Conservation (phyloP, 2,888 invertebrate species). For the Willowsia nigromaculata region DNA sequence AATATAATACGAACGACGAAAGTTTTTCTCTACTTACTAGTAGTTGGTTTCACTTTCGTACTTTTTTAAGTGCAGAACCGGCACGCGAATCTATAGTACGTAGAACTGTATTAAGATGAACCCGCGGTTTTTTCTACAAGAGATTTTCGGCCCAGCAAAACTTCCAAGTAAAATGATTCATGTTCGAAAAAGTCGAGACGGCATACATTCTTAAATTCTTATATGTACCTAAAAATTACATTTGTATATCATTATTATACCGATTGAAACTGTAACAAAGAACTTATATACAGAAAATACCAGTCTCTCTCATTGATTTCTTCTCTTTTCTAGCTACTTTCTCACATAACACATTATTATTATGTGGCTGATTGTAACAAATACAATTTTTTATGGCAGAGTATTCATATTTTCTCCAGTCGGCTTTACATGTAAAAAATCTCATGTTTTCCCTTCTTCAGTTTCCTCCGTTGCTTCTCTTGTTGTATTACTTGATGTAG, state of each 20-base stretch:
- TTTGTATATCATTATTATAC: background rate
- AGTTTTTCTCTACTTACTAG: background rate
- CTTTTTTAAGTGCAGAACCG: slow-evolving; percentile 37
- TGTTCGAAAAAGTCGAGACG: background rate
- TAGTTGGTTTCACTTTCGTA: background rate
- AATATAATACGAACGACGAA: background rate
- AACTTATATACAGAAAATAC: background rate
- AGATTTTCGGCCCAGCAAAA: background rate
- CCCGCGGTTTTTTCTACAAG: background rate
- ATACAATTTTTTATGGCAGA: background rate
- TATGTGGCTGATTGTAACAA: background rate
- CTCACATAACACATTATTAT: slow-evolving; percentile 9
- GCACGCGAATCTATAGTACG: slow-evolving; percentile 55
- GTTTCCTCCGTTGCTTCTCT: background rate
- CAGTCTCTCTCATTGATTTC: slow-evolving; percentile 54
- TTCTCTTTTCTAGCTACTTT: slow-evolving; percentile 41
- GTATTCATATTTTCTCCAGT: background rate
- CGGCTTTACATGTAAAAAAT: background rate
- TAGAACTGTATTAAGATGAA: background rate
- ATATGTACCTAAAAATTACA: background rate
- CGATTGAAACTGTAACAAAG: slow-evolving; percentile 16
- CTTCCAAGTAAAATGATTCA: background rate
- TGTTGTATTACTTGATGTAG: background rate
- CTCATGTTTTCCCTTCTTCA: background rate
- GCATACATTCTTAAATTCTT: too few species aligned